A percentile compares a stretch with the other conserved stretches of the same genome.
phyloP scores from a whole-genome alignment of 2,113 vertebrate species.

The Albula glossodonta region DNA sequence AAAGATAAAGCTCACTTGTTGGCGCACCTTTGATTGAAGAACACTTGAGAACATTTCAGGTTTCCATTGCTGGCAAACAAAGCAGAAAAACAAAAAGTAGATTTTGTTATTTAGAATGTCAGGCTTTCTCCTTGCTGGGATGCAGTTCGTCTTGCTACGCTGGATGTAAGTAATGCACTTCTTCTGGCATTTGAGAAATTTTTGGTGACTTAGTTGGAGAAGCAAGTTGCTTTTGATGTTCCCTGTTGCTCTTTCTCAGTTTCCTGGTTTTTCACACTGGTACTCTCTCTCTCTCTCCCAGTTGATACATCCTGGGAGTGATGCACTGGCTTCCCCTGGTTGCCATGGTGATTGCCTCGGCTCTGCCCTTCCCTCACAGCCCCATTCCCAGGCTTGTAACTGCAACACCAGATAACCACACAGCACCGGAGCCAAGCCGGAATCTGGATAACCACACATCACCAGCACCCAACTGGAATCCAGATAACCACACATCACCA shows the following conservation, averaged over 20 bases:
- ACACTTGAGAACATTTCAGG: not conserved
- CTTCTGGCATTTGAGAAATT: too few species aligned
- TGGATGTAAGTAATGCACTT: too few species aligned
- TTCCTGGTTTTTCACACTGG: not conserved
- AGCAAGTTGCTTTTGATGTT: too few species aligned
- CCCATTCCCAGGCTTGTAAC: conserved; percentile 63
- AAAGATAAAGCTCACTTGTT: conserved; percentile 45
- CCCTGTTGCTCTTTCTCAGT: not conserved
- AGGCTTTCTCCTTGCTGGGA: too few species aligned
- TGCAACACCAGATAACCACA: conserved; percentile 39
- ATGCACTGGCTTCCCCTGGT: conserved; percentile 85
- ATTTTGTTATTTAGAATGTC: conserved; percentile 14
- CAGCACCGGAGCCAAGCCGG: conserved; percentile 45
- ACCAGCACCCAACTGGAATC: too few species aligned
- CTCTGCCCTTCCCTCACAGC: conserved; percentile 74
- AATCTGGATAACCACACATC: conserved; percentile 32
- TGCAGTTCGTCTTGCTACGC: too few species aligned
- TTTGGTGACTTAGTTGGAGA: too few species aligned
- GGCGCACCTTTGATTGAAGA: not conserved
- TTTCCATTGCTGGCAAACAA: too few species aligned
- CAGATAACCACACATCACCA: too few species aligned
- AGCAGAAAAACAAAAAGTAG: too few species aligned
- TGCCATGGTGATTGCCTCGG: conserved; percentile 83
- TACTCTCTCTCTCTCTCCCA: conserved; percentile 38
- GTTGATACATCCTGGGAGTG: conserved; percentile 80